Base-by-base conservation (phyloP, 2,888 invertebrate species). In the Ferrisia virgata region DNA sequence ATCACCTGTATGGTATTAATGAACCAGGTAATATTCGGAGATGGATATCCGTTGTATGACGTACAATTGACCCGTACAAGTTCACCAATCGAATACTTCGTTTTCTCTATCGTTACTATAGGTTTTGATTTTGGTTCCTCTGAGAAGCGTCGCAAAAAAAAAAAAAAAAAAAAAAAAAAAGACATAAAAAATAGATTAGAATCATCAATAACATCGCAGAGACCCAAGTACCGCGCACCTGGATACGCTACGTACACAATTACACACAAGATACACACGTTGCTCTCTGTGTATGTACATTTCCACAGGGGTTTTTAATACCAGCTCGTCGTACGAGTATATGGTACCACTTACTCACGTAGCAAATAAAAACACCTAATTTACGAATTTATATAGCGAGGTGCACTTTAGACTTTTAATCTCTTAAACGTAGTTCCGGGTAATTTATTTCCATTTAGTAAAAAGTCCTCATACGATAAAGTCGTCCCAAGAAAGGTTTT, bases 1-100 rank as follows among this genome's bases (percentile, higher is more conserved):
- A 2, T 88, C 87, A 89, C 90, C 88, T 88, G 87, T 86, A 89
- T 88, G 58, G 88, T 88, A 86, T 90, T 90, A 86, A 90, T 89
- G 86, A 88, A 89, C 89, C 90, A 90, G 43, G 89, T 90, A 85
- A 90, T 87, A 86, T 90, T 90, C 22, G 89, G 89, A 0, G 89
- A 87, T 1, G 90, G 90, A 86, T 88, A 88, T 2, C 89, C 89
- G 40, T 88, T 88, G 11, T 88, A 87, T 13, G 89, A 88, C n/a
- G 87, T 88, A 87, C 90, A 90, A 85, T 89, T 88, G 9, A 89
- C 89, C 43, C 87, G 86, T 79, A 90, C 88, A 86, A 87, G 88
- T 86, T 89, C 89, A 33, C 89, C 90, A 84, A 89, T 88, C 86
- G 89, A 89, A 84, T 89, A 89, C 86, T 90, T 90, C 84, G 87